These are phyloP conservation scores for Manduca sexta DNA, from an alignment of 1,140 invertebrate species.

Conservation along the genomic window DNA sequence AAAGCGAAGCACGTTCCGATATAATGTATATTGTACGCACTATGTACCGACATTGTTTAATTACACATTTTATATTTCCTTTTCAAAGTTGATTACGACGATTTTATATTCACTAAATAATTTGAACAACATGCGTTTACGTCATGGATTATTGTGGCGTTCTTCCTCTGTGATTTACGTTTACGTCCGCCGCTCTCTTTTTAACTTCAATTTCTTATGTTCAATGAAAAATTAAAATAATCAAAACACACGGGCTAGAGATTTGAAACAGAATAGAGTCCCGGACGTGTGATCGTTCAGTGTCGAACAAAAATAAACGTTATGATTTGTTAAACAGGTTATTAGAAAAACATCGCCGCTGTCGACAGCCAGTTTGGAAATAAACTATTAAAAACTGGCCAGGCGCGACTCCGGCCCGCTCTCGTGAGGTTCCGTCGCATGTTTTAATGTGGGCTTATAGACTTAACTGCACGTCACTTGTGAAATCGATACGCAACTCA, in stretches of 20 bases:
- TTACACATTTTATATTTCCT: slow-evolving; percentile 17
- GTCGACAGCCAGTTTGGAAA: slow-evolving; percentile 40
- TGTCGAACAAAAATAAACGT: slow-evolving; percentile 64
- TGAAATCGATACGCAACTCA: too few relatives aligned
- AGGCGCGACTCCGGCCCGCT: slow-evolving; percentile 15
- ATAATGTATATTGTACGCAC: too few relatives aligned
- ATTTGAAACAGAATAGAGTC: slow-evolving; percentile 68
- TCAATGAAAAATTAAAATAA: slow-evolving; percentile 58
- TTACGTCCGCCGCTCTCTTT: slow-evolving; percentile 21
- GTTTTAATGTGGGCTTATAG: too few relatives aligned
- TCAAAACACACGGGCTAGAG: slow-evolving; percentile 54
- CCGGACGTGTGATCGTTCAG: slow-evolving; percentile 63
- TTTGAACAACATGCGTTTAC: slow-evolving; percentile 8
- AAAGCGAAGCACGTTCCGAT: too few relatives aligned
- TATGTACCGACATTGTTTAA: slow-evolving; percentile 2
- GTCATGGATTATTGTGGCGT: slow-evolving; percentile 12
- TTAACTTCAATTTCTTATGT: slow-evolving; percentile 35
- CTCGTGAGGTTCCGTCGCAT: too few relatives aligned
- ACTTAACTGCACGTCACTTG: too few relatives aligned
- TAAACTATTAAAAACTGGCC: slow-evolving; percentile 35
- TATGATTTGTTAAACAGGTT: slow-evolving; percentile 67
- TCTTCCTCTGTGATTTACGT: slow-evolving; percentile 9
- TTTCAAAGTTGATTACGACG: slow-evolving; percentile 8
- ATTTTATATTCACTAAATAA: slow-evolving; percentile 11
- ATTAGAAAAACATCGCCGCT: slow-evolving; percentile 61